Evolutionary conservation across 2,888 invertebrate genomes (phyloP).

Genomic region (Panzeria rudis): DNA sequence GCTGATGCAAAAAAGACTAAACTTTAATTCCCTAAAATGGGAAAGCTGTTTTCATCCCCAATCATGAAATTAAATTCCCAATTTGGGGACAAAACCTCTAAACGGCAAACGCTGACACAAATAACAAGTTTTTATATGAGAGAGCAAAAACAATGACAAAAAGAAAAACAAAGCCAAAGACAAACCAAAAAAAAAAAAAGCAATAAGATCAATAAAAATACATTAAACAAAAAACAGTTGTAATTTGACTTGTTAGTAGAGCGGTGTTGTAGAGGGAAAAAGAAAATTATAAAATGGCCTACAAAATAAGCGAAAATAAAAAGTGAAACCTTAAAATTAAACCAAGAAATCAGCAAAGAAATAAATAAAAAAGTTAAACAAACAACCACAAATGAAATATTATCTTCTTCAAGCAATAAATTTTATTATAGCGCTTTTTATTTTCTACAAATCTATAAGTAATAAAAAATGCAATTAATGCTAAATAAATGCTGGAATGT

Average conservation of each 20-base stretch:
- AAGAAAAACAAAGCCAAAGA: background rate
- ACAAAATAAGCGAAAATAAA: slow-evolving; percentile 37
- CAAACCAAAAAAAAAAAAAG: slow-evolving; percentile 1
- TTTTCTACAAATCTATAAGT: background rate
- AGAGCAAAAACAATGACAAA: background rate
- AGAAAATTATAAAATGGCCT: background rate
- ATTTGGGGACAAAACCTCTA: too few relatives aligned
- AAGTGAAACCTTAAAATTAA: slow-evolving; percentile 65
- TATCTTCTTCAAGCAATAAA: background rate
- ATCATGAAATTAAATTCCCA: too few relatives aligned
- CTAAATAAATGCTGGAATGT: slow-evolving; percentile 1
- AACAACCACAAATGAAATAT: background rate
- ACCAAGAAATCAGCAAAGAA: slow-evolving; percentile 24
- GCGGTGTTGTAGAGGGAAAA: slow-evolving; percentile 35
- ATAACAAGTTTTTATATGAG: background rate
- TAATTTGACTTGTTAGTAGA: slow-evolving; percentile 60
- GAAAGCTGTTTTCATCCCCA: too few relatives aligned
- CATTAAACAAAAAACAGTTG: slow-evolving; percentile 57
- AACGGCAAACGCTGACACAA: too few relatives aligned
- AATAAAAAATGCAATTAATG: background rate
- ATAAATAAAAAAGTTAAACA: background rate
- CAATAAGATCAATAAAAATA: slow-evolving; percentile 37
- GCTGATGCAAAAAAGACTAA: too few relatives aligned
- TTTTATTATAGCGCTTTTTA: background rate
- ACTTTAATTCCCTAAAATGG: too few relatives aligned